Percentiles rank a stretch among this genome's conserved stretches.
Evolutionary conservation across 1,140 invertebrate genomes (phyloP).

Genomic region (Drosophila willistoni): DNA sequence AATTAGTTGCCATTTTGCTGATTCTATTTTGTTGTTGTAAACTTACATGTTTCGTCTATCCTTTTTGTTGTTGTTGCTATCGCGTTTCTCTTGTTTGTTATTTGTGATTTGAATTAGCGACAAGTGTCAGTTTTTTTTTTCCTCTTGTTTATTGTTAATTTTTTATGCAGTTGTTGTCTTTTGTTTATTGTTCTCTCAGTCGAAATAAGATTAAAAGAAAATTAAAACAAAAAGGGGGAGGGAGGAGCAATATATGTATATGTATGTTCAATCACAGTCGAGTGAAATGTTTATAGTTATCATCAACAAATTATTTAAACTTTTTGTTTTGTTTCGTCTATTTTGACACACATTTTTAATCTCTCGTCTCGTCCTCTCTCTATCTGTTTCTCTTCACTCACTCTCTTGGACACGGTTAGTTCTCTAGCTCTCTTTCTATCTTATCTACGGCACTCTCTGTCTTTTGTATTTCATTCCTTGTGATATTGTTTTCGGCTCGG

Average conservation of each 20-base stretch:
- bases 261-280: constrained; percentile 18
- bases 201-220: constrained; percentile 34
- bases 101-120: constrained; percentile 23
- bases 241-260: neutral
- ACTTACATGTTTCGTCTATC: constrained; percentile 56
- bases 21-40: constrained; percentile 24
- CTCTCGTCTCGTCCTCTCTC: constrained; percentile 14
- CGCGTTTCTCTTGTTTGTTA: constrained; percentile 20
- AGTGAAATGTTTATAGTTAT: constrained; percentile 30
- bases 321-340: constrained; percentile 20
- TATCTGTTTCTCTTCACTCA: neutral
- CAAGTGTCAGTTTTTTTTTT: constrained; percentile 47
- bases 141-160: constrained; percentile 23
- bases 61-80: constrained; percentile 22
- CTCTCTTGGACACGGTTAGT: constrained; percentile 14
- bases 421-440: constrained; percentile 25
- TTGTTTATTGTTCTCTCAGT: constrained; percentile 29
- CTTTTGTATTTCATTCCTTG: constrained; percentile 27
- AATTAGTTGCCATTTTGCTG: constrained; percentile 15
- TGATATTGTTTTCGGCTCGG: constrained; percentile 22
- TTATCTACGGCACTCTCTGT: constrained; percentile 19
- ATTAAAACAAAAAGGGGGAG: neutral
- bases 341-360: constrained; percentile 72
- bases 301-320: constrained; percentile 28
- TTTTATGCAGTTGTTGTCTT: constrained; percentile 43